Base-by-base conservation (phyloP, 2,797 vertebrate genomes). In the Catharus ustulatus region DNA sequence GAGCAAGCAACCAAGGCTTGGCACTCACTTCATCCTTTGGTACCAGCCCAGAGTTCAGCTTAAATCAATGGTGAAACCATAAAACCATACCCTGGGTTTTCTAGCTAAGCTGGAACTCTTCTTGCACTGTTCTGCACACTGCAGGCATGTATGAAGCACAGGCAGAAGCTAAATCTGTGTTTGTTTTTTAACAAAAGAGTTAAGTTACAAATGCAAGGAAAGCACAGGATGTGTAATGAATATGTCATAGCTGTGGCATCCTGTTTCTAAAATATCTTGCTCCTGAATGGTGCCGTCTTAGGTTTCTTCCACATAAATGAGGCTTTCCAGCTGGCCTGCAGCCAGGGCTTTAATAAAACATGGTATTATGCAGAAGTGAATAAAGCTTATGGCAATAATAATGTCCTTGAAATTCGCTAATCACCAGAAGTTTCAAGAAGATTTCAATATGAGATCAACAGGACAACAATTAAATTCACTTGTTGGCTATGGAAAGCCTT, bases 181-280 rank as follows among this genome's bases (percentile, higher is more conserved):
- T 95, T 96, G 84, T 36, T 91, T 93, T 86, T 97, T 72, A 93
- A 84, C 83, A 90, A 79, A 93, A 90, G 89, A 83, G 87, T 94
- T 88, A 77, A 96, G 91, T 93, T 93, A 95, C 89, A 89, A 94
- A 87, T 62, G 87, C 74, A 80, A 90, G 84, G 87, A 84, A 94
- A 95, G 89, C 74, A 94, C 91, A 97, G 94, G 94, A 94, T 94
- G 80, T 91, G 77, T 88, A 87, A 94, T 20, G 74, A 93, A 34
- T 96, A 95, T 86, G 89, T 95, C 95, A 94, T 79, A 76, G 94
- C 93, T 93, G 85, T 93, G 94, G 95, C 93, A 96, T 97, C 91
- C 94, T 86, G 87, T 51, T 93, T 83, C 92, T 82, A 71, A 96
- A 96, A 95, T 88, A 79, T 76, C 95, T 89, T 93, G 87, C 85